Percentiles rank a stretch among this genome's conserved stretches.
phyloP scores from a whole-genome alignment of 2,797 vertebrate genomes.

The Rhinatrema bivittatum region DNA sequence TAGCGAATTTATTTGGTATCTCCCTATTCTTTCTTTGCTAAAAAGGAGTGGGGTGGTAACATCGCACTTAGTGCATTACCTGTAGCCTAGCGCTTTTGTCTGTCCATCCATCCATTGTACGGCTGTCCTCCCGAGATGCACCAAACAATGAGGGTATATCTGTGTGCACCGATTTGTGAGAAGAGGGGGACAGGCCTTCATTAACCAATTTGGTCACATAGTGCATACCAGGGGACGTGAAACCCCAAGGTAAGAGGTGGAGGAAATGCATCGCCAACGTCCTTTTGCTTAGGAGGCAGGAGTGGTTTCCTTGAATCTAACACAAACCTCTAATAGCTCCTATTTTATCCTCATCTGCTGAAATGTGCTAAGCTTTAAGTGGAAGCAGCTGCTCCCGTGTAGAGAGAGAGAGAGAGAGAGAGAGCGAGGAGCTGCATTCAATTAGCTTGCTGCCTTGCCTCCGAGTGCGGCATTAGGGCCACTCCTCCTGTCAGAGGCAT shows the following conservation, averaged over 20 bases:
- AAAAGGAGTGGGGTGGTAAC: too few relatives aligned
- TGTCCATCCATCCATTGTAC: not conserved
- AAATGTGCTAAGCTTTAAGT: constrained; percentile 63
- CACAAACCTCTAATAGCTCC: constrained; percentile 3
- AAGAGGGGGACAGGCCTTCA: constrained; percentile 1
- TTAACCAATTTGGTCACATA: constrained; percentile 5
- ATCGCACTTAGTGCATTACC: too few relatives aligned
- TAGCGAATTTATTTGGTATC: too few relatives aligned
- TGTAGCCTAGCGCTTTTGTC: too few relatives aligned
- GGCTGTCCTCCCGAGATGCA: not conserved
- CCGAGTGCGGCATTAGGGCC: constrained; percentile 58
- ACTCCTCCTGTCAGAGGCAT: constrained; percentile 40
- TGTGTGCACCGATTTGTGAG: not conserved
- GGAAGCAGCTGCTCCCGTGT: constrained; percentile 73
- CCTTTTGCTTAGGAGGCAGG: not conserved
- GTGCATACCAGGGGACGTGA: not conserved
- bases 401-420: constrained; percentile 44
- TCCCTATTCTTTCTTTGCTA: too few relatives aligned
- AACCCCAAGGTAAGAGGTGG: constrained; percentile 1
- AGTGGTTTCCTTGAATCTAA: constrained; percentile 12
- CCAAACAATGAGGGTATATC: not conserved
- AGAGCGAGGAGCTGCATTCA: constrained; percentile 56
- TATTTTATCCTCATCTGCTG: constrained; percentile 19
- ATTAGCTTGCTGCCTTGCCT: constrained; percentile 58
- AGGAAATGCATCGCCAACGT: fast-evolving